Evolutionary conservation across 2,797 vertebrate genomes (phyloP), one percentile per base, ranked within the genome.

Genomic region (Limnodromus scolopaceus): DNA sequence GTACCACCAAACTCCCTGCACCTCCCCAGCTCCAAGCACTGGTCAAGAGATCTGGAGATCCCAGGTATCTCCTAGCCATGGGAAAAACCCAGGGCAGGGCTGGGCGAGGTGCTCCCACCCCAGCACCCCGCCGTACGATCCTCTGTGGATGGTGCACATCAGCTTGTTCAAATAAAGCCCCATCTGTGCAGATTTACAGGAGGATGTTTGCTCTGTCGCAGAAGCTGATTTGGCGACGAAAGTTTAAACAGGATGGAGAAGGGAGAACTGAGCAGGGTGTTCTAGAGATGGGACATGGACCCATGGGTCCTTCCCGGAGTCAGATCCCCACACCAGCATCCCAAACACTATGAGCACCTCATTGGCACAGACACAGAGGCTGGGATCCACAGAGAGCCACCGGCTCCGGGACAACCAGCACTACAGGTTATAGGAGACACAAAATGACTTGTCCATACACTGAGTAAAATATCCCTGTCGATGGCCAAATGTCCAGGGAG

Each of bases 111-210:
- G 23, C 13, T 36, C 63, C 70, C 68, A 87, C 18, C 71, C 54
- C 70, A 78, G 34, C 24, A 54, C 55, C 46, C 36, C 12, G 13
- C 51, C 43, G 38, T 65, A 51, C 53, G 49, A 12, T 83, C 18
- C 83, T 80, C 71, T 53, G n/a, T 2, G 1, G 55, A 48, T 2
- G 0, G 11, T 11, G 32, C 70, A 22, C 72, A 36, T 7, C 83
- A 71, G 58, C 88, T 81, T 95, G 83, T 68, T 89, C 92, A 96
- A 96, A 96, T 68, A 95, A 93, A 95, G 64, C 84, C 43, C 93
- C 95, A 92, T 95, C 94, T 95, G 94, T 77, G 43, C 76, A 30
- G 38, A 28, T 95, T 94, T 88, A 69, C 43, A 87, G 70, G 87
- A 68, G 2, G 3, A 66, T 58, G 61, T 95, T 96, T 91, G 78